Evolutionary conservation across 37 sponge, comb jelly and placozoan species (phyloP).

Genomic region (Oscarella lobularis): DNA sequence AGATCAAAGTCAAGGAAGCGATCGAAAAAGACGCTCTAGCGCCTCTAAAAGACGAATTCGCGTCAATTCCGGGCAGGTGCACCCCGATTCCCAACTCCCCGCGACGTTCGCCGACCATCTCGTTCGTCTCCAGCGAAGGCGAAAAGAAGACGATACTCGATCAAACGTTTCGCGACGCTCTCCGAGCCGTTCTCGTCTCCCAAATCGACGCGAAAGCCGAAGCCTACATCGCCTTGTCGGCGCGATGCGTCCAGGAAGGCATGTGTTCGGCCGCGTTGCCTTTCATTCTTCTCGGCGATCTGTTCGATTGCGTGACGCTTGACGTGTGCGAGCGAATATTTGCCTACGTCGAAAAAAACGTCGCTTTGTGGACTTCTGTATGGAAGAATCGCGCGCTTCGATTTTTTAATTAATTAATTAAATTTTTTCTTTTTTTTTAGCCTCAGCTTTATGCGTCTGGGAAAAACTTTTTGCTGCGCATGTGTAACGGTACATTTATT

Average conservation of each 20-base stretch:
- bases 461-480: conserved; percentile 67
- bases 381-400: neutral
- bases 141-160: conserved; percentile 73
- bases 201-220: neutral
- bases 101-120: no score
- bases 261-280: conserved; percentile 44
- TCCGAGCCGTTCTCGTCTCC: conserved; percentile 16
- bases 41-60: no score
- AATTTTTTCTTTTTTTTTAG: neutral
- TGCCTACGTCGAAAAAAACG: conserved; percentile 47
- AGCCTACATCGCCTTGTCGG: neutral
- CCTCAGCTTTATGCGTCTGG: conserved; percentile 63
- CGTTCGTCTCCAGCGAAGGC: conserved; percentile 8
- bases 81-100: no score
- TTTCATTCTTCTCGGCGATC: conserved; percentile 77
- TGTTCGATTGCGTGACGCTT: conserved; percentile 69
- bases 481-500: conserved; percentile 51
- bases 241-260: neutral
- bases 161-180: conserved; percentile 71
- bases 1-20: no score
- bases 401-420: neutral
- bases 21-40: no score
- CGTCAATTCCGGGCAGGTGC: no score
- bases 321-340: conserved; percentile 68
- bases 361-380: conserved; percentile 5